phyloP scores from a whole-genome alignment of 2,888 invertebrate genomes.

The Dicycla oo region DNA sequence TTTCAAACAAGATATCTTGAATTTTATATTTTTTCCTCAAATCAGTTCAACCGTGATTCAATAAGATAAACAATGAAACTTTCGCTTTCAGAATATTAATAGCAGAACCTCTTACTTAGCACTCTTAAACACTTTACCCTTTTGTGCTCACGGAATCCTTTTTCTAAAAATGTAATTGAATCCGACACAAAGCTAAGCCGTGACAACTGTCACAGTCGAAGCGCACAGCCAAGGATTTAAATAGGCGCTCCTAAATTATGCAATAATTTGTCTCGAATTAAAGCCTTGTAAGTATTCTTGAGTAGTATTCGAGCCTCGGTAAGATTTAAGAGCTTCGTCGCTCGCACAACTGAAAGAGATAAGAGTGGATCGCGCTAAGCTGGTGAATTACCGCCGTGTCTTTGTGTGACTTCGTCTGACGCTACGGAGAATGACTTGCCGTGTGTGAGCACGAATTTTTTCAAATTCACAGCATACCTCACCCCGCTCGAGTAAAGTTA shows the following conservation, averaged over 20 bases:
- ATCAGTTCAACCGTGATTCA: constrained; percentile 5
- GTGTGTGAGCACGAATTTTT: constrained; percentile 79
- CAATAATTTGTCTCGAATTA: constrained; percentile 83
- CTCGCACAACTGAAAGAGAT: constrained; percentile 81
- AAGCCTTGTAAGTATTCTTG: constrained; percentile 81
- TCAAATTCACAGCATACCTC: constrained; percentile 82
- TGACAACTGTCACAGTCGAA: constrained; percentile 61
- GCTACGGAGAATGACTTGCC: constrained; percentile 71
- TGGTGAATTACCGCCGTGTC: constrained; percentile 81
- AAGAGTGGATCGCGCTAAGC: constrained; percentile 82
- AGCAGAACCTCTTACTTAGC: constrained; percentile 13
- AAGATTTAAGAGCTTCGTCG: constrained; percentile 83
- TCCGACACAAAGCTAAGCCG: constrained; percentile 59
- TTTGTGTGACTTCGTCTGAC: constrained; percentile 75
- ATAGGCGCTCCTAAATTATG: constrained; percentile 76
- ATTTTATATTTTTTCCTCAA: background rate
- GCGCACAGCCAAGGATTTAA: constrained; percentile 57
- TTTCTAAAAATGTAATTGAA: constrained; percentile 60
- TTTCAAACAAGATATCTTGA: background rate
- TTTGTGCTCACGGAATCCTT: constrained; percentile 34
- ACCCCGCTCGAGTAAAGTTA: constrained; percentile 75
- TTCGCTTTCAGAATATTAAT: constrained; percentile 28
- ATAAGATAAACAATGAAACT: constrained; percentile 9
- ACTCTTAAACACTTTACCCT: constrained; percentile 20
- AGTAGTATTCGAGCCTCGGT: constrained; percentile 77